These are phyloP conservation scores for Dissostichus mawsoni DNA, from an alignment of 2,113 vertebrate genomes.

Conservation along the genomic window DNA sequence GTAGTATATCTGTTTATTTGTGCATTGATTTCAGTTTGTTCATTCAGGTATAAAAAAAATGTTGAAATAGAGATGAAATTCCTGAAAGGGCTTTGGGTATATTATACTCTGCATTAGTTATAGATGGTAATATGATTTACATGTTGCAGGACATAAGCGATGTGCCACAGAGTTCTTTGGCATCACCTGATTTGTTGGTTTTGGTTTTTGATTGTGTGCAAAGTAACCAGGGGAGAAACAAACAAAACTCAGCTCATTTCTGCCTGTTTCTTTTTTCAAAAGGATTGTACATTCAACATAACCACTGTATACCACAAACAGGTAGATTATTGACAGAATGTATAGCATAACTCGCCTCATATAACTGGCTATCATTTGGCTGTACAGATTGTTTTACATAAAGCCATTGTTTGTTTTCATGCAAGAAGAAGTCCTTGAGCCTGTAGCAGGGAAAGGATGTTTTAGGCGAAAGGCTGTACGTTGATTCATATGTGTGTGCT, in stretches of 20 bases:
- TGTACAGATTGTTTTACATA: constrained; percentile 20
- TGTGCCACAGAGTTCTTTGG: constrained; percentile 57
- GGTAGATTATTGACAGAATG: constrained; percentile 64
- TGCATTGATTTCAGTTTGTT: constrained; percentile 24
- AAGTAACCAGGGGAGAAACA: constrained; percentile 35
- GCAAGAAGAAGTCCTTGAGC: constrained; percentile 10
- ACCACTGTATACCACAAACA: constrained; percentile 50
- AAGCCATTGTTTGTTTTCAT: constrained; percentile 11
- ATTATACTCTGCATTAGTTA: constrained; percentile 59
- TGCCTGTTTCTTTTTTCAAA: constrained; percentile 20
- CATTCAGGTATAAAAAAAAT: constrained; percentile 18
- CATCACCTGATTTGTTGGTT: constrained; percentile 34
- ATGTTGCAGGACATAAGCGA: constrained; percentile 45
- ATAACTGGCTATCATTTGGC: constrained; percentile 25
- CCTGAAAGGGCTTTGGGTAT: constrained; percentile 69
- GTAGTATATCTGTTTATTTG: constrained; percentile 13
- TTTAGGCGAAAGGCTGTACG: constrained; percentile 15
- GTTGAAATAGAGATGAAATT: constrained; percentile 45
- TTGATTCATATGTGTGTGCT: constrained; percentile 16
- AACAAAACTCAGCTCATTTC: constrained; percentile 12
- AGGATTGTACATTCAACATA: constrained; percentile 46
- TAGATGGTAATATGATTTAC: constrained; percentile 60
- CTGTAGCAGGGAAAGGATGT: constrained; percentile 1
- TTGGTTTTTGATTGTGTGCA: constrained; percentile 33
- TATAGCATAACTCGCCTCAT: constrained; percentile 19